A percentile compares a stretch with the other conserved stretches of the same genome.
Conservation (phyloP, 2,888 invertebrate species). For the Drosophila nigricruria region DNA sequence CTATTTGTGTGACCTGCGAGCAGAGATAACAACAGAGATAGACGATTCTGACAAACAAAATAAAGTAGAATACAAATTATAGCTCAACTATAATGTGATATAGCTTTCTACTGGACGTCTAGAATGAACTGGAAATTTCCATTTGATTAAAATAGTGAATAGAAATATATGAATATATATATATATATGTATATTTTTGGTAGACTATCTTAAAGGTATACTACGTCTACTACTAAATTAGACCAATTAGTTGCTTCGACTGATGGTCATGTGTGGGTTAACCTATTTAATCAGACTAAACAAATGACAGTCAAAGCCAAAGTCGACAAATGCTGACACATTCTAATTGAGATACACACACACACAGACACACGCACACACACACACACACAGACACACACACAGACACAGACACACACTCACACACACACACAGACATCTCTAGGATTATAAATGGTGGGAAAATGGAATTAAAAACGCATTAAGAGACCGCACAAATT, state of each 20-base stretch:
- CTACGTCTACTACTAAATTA: constrained; percentile 37
- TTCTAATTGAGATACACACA: constrained; percentile 53
- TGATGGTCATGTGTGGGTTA: constrained; percentile 48
- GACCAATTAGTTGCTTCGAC: constrained; percentile 58
- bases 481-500: constrained; percentile 28
- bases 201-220: constrained; percentile 29
- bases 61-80: neutral
- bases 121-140: constrained; percentile 2
- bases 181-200: neutral
- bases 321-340: constrained; percentile 50
- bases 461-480: constrained; percentile 48
- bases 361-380: constrained; percentile 4
- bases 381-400: neutral
- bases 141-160: constrained; percentile 2
- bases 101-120: neutral
- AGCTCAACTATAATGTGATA: neutral
- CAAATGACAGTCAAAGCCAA: constrained; percentile 52
- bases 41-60: constrained; percentile 18
- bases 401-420: too few species aligned
- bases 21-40: constrained; percentile 42
- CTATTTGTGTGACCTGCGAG: constrained; percentile 39
- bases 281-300: constrained; percentile 57
- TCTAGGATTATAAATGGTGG: constrained; percentile 33
- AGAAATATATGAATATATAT: too few species aligned
- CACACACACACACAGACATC: neutral